phyloP scores from a whole-genome alignment of 2,797 vertebrate genomes.

The Lates japonicus region DNA sequence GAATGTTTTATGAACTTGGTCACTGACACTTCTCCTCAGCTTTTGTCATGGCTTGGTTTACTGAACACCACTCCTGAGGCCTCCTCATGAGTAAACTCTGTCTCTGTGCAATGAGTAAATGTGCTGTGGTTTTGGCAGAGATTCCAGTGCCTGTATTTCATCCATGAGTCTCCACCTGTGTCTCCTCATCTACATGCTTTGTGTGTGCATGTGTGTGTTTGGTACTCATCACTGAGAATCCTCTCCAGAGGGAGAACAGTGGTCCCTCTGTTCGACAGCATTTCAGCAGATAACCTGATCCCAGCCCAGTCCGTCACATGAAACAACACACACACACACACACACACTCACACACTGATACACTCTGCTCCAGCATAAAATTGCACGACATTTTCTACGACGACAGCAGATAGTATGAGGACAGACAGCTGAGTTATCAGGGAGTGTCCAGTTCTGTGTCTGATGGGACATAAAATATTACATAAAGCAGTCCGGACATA shows the following conservation, averaged over 20 bases:
- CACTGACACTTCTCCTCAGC: neutral
- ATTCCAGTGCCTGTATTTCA: conserved; percentile 6
- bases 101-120: neutral
- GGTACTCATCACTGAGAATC: conserved; percentile 28
- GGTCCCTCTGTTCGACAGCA: conserved; percentile 63
- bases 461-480: neutral
- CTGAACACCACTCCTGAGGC: no score
- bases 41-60: no score
- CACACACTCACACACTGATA: conserved; percentile 4
- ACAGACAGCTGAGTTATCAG: neutral
- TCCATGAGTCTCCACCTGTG: neutral
- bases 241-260: conserved; percentile 63
- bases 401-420: neutral
- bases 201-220: conserved; percentile 23
- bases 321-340: conserved; percentile 5
- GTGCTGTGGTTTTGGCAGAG: neutral
- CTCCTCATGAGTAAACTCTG: neutral
- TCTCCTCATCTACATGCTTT: no score
- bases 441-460: neutral
- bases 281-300: conserved; percentile 71
- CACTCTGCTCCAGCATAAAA: conserved; percentile 7
- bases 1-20: neutral
- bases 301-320: neutral
- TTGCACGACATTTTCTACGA: conserved; percentile 18
- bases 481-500: no score